phyloP scores from a whole-genome alignment of 2,797 vertebrate genomes.

The Malacoraja senta region DNA sequence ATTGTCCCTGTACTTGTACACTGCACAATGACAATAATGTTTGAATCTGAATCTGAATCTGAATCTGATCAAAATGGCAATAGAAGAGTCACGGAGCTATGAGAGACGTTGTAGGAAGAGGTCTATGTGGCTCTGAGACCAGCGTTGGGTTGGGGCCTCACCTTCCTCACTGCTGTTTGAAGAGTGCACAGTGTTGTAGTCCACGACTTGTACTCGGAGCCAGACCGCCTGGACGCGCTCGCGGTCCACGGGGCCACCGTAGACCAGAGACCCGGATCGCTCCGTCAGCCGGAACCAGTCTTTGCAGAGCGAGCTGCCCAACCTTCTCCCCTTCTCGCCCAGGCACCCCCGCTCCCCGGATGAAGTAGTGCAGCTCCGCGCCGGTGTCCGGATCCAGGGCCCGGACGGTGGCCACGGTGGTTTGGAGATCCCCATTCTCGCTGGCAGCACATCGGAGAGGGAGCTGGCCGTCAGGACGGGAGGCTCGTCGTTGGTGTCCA shows the following conservation, averaged over 20 bases:
- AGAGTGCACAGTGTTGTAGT: slow-evolving; percentile 28
- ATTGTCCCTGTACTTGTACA: too few relatives aligned
- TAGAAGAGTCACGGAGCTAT: too few relatives aligned
- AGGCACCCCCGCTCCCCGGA: not conserved
- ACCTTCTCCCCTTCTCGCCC: not conserved
- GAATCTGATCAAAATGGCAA: too few relatives aligned
- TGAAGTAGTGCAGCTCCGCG: slow-evolving; percentile 29
- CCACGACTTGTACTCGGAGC: not conserved
- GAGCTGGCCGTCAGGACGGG: slow-evolving; percentile 6
- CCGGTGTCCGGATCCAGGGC: not conserved
- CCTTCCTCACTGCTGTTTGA: slow-evolving; percentile 27
- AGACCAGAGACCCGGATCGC: not conserved
- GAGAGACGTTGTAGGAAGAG: too few relatives aligned
- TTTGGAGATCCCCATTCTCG: not conserved
- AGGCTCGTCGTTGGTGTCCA: slow-evolving; percentile 20
- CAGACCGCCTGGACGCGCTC: not conserved
- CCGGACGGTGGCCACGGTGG: not conserved
- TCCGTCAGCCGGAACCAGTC: slow-evolving; percentile 2
- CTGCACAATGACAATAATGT: too few relatives aligned
- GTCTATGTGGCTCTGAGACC: not conserved
- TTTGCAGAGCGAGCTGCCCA: slow-evolving; percentile 17
- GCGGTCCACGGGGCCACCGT: not conserved
- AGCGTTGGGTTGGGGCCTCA: not conserved
- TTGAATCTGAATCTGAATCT: too few relatives aligned
- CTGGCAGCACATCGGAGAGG: slow-evolving; percentile 3